Evolutionary conservation across 2,888 invertebrate genomes (phyloP), one percentile per base, ranked within the genome.

Genomic region (Nemoura dubitans): DNA sequence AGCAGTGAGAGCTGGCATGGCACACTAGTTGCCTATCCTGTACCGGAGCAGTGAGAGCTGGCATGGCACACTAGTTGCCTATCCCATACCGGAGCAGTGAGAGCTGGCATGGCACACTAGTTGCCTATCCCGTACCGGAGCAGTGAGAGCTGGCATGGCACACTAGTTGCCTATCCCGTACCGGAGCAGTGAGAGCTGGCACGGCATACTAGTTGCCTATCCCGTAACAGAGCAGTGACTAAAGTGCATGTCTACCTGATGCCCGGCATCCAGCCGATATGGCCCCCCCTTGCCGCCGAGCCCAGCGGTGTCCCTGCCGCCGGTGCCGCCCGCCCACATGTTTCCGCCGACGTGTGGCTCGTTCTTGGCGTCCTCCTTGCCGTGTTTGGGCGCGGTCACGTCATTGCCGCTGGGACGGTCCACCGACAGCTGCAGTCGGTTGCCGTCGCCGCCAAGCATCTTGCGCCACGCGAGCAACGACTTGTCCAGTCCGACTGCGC

Each of bases 251-350:
- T 36, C 36, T 36, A 36, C 36, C 88, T 96, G 95, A 89, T 99
- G 98, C 0, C 99, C 98, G 86, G 96, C 96, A 91, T 99, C 99
- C 21, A 99, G 92, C 0, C 99, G 93, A 92, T 98, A 99, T 0
- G 99, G 98, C 0, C 98, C 99, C 26, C 99, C 99, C 91, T 97
- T 97, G 0, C 99, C 99, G 14, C 99, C 99, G 77, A 99, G 92
- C 0, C 99, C 99, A 0, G 98, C 98, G 0, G 98, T 99, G 91
- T 98, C 98, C 86, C 98, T 93, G 6, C 92, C 98, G 59, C 98
- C 98, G 14, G 96, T 97, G 85, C 98, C 98, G 42, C 98, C 98
- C 82, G 98, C 98, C 98, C 99, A 99, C 0, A 96, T 97, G 91
- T 98, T 98, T 0, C 99, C 99, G 42, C 99, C 99, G 78, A 98